Evolutionary conservation across 2,113 vertebrate genomes (phyloP), one percentile per base, ranked within the genome.

Genomic region (Prunella himalayana): DNA sequence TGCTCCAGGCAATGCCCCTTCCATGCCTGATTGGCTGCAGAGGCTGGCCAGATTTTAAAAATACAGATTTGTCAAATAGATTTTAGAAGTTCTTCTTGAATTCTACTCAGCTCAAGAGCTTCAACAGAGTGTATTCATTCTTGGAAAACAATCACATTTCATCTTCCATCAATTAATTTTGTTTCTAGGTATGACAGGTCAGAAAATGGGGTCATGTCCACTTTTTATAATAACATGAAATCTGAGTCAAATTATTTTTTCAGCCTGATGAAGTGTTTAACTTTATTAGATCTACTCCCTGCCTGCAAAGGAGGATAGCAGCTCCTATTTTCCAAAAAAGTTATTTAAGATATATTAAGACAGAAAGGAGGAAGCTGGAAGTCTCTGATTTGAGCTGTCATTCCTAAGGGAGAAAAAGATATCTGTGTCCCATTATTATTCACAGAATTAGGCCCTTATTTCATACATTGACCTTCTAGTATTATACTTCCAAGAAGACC

Each of bases 41-140:
- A 82, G 8, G 7, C 13, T 3, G 3, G 6, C 4, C 41, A 31
- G 21, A 57, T 76, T 64, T 49, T 39, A 35, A 82, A 88, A 88
- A 47, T 35, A 3, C 30, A 69, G 22, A 59, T 72, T 47, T n/a
- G 7, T 30, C 0, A 0, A 75, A 68, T 6, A 68, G 9, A 39
- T 49, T 92, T 80, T 39, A 35, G 24, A 82, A 35, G 18, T 35
- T 77, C 23, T 30, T 84, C 33, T 71, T 37, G 23, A 78, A 47
- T 68, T 76, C 17, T 80, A 60, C 13, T 27, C 7, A 79, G 28
- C 35, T 41, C 15, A 82, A 41, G 61, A 68, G 7, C 15, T 87
- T 87, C 60, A 81, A 65, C 3, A 41, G 50, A 44, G 6, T 20
- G 15, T n/a, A 39, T 47, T 64, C 0, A 18, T 47, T 92, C 10